A percentile compares a stretch with the other conserved stretches of the same genome.
Conservation (phyloP, 2,888 invertebrate species). For the Apodemia zela region DNA sequence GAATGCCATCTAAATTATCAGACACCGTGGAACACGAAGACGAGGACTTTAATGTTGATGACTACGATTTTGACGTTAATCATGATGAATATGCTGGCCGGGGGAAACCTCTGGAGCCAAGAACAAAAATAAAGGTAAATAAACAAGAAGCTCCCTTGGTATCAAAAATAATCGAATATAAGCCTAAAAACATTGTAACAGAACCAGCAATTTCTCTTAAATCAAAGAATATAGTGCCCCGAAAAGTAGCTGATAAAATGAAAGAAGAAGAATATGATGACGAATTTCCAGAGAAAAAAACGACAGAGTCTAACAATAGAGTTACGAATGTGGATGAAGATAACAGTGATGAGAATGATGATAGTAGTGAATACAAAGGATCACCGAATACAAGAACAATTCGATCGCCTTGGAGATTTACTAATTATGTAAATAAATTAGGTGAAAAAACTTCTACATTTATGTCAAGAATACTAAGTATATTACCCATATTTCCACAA, state of each 20-base stretch:
- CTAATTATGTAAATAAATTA: constrained; percentile 38
- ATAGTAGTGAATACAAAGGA: constrained; percentile 41
- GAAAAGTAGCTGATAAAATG: constrained; percentile 36
- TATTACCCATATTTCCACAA: constrained; percentile 53
- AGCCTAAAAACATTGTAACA: constrained; percentile 28
- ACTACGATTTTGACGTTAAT: constrained; percentile 66
- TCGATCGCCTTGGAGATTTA: constrained; percentile 46
- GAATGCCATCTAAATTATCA: constrained; percentile 35
- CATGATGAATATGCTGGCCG: constrained; percentile 61
- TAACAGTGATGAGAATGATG: constrained; percentile 41
- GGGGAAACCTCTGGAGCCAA: constrained; percentile 57
- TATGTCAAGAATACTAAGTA: constrained; percentile 41
- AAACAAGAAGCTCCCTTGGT: constrained; percentile 20
- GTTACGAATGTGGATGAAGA: constrained; percentile 41
- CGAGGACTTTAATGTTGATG: constrained; percentile 62
- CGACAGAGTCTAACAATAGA: constrained; percentile 20
- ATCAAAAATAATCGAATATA: constrained; percentile 23
- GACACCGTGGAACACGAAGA: constrained; percentile 63
- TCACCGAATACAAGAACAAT: constrained; percentile 38
- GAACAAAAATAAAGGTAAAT: constrained; percentile 38
- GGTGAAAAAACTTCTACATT: constrained; percentile 39
- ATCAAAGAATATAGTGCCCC: constrained; percentile 36
- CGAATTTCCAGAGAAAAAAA: constrained; percentile 41
- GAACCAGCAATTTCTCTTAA: constrained; percentile 20
- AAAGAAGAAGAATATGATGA: constrained; percentile 49